These are phyloP conservation scores for Incurvaria masculella DNA, from an alignment of 2,888 invertebrate genomes.

Conservation along the genomic window DNA sequence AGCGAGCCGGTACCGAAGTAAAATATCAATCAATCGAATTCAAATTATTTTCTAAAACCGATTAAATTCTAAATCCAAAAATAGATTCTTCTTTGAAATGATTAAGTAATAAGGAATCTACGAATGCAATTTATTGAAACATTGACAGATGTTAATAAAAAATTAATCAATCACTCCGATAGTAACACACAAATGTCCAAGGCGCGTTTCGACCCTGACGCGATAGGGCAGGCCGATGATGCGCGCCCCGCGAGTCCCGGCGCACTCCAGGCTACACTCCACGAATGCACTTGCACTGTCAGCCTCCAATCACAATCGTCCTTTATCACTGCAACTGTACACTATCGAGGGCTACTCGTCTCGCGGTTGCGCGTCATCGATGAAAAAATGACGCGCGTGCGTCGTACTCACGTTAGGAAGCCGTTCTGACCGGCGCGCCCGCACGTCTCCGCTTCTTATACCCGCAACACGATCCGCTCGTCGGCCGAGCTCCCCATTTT, in stretches of 20 bases:
- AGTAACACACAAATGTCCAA: no score
- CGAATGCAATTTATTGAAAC: neutral
- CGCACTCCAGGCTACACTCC: constrained; percentile 28
- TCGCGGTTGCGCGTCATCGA: neutral
- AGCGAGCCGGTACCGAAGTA: no score
- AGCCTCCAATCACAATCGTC: constrained; percentile 22
- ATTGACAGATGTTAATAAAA: neutral
- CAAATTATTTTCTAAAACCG: no score
- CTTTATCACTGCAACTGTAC: constrained; percentile 26
- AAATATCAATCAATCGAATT: no score
- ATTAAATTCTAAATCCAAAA: no score
- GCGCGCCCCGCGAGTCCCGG: neutral
- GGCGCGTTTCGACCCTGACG: no score
- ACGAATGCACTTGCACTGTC: constrained; percentile 19
- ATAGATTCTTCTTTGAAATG: no score
- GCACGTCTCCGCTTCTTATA: constrained; percentile 71
- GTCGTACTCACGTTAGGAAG: constrained; percentile 90
- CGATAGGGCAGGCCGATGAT: no score
- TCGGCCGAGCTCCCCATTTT: constrained; percentile 51
- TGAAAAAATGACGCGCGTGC: constrained; percentile 24
- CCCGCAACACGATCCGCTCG: constrained; percentile 73
- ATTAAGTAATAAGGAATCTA: neutral
- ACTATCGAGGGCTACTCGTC: neutral
- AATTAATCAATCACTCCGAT: no score
- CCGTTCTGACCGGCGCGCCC: constrained; percentile 89